These are phyloP conservation scores for Acanthiza pusilla DNA, from an alignment of 2,797 vertebrate genomes.

Conservation along the genomic window DNA sequence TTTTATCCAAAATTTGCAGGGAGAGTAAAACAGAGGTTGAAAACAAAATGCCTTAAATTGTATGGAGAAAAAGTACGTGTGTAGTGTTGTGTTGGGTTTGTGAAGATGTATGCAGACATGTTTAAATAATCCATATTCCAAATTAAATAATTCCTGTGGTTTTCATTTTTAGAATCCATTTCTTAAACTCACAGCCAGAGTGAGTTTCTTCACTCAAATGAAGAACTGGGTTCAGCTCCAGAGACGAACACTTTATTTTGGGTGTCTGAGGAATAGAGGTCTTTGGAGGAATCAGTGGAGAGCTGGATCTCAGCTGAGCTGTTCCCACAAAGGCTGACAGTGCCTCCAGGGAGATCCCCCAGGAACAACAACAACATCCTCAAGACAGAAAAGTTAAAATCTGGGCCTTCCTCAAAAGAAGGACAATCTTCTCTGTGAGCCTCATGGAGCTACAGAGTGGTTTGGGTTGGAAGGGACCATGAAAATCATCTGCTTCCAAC, in stretches of 20 bases:
- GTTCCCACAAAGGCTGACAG: not conserved
- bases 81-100: not conserved
- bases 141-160: not conserved
- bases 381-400: not conserved
- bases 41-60: conserved; percentile 58
- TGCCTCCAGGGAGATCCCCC: not conserved
- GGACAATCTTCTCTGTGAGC: not conserved
- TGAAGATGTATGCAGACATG: not conserved
- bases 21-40: not conserved
- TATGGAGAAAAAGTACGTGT: not conserved
- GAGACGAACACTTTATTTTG: not conserved
- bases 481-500: accelerated
- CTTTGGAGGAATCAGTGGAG: not conserved
- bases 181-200: not conserved
- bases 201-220: not conserved
- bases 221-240: not conserved
- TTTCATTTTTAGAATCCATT: not conserved
- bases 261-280: not conserved
- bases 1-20: not conserved
- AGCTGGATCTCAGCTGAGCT: not conserved
- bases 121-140: conserved; percentile 9
- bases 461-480: not conserved
- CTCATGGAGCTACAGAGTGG: not conserved
- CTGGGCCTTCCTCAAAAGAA: not conserved
- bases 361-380: not conserved